A percentile compares a stretch with the other conserved stretches of the same genome.
Evolutionary conservation across 2,113 vertebrate genomes (phyloP).

Genomic region (Nansenia antarctica): DNA sequence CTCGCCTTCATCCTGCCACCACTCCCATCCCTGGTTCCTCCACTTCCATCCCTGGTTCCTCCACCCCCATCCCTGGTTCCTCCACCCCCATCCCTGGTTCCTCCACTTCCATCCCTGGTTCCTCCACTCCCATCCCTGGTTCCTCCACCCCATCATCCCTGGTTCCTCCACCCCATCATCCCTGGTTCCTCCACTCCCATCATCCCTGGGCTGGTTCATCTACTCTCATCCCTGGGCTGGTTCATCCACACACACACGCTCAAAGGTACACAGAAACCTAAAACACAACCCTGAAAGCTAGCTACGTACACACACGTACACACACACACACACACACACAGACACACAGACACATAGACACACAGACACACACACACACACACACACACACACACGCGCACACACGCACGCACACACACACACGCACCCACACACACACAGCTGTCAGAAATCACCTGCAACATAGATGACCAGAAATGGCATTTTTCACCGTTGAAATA

Average conservation of each 20-base stretch:
- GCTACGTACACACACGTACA: neutral
- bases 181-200: neutral
- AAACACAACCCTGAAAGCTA: neutral
- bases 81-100: too few species aligned
- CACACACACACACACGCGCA: neutral
- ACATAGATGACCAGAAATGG: neutral
- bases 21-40: neutral
- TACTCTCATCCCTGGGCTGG: neutral
- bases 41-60: neutral
- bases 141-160: too few species aligned
- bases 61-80: neutral
- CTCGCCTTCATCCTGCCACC: neutral
- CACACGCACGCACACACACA: neutral
- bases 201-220: too few species aligned
- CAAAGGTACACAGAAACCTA: neutral
- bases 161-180: neutral
- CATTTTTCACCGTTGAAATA: slow-evolving; percentile 34
- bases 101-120: neutral
- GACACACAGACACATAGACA: too few species aligned
- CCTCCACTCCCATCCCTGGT: neutral
- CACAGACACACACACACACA: neutral
- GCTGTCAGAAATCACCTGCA: neutral
- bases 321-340: too few species aligned
- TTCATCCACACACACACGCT: neutral
- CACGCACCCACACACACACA: too few species aligned